Percentiles rank a stretch among this genome's conserved stretches.
Evolutionary conservation across 2,113 vertebrate species (phyloP).

Genomic region (Todiramphus chloris): DNA sequence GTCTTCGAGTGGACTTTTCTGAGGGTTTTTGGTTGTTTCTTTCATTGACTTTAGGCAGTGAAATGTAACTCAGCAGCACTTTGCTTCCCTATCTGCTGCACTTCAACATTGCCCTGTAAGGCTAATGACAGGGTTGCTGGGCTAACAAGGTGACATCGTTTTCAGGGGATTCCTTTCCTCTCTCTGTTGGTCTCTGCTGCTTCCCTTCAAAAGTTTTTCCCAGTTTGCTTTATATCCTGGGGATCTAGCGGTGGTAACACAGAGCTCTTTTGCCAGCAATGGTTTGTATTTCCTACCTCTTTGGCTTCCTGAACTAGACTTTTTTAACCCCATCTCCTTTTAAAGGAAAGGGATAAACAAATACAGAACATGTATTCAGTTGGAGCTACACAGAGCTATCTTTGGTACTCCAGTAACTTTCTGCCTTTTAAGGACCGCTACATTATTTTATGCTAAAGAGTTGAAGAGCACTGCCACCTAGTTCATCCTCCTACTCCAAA

Average conservation of each 20-base stretch:
- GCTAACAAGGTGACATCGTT: background rate
- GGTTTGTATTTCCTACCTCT: background rate
- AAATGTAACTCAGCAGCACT: background rate
- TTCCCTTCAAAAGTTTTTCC: background rate
- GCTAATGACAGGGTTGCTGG: background rate
- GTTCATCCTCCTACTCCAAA: slow-evolving; percentile 64
- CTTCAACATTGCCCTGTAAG: background rate
- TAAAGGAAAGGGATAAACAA: background rate
- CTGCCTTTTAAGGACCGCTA: slow-evolving; percentile 14
- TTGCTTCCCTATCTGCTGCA: background rate
- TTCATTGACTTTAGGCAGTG: background rate
- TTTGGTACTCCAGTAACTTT: slow-evolving; percentile 14
- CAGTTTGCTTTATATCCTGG: background rate
- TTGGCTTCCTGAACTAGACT: background rate
- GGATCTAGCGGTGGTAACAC: background rate
- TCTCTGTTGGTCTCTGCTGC: background rate
- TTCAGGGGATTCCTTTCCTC: background rate
- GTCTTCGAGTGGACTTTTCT: background rate
- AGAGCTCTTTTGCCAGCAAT: background rate
- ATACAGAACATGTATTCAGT: background rate
- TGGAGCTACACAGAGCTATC: background rate
- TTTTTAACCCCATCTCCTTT: background rate
- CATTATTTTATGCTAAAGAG: slow-evolving; percentile 40
- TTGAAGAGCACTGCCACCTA: slow-evolving; percentile 61
- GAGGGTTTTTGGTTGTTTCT: background rate